Evolutionary conservation across 2,888 invertebrate genomes (phyloP), one percentile per base, ranked within the genome.

Genomic region (Platynereis dumerilii): DNA sequence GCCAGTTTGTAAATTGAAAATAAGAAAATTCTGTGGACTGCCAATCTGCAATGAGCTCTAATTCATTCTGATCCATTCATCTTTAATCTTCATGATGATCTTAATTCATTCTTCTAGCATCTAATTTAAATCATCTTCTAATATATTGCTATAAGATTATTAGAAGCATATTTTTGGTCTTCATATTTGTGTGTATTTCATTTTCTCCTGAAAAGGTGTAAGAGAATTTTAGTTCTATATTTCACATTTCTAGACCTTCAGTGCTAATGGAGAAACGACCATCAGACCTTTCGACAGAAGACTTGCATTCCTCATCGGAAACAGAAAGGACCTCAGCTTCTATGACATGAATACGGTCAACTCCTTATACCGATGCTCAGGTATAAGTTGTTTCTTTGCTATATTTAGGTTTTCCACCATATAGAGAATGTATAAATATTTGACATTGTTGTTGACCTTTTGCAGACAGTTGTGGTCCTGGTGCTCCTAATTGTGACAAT

Each of bases 341-440:
- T 71, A 71, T 63, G 71, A 71, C 66, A 26, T 45, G 24, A 27
- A 58, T 52, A 68, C 66, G 1, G 54, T 65, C 42, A 65, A 71
- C 65, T 28, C 24, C 15, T 34, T 71, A 20, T 71, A 71, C 65
- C 24, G 52, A 0, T 71, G 71, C 53, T 20, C 66, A 48, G 68
- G 71, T 71, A 42, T 5, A 42, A 10, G n/a, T n/a, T n/a, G n/a
- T n/a, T n/a, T n/a, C n/a, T n/a, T n/a, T n/a, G n/a, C n/a, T n/a
- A n/a, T n/a, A n/a, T n/a, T n/a, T n/a, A n/a, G n/a, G n/a, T n/a
- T n/a, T n/a, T n/a, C n/a, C n/a, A n/a, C n/a, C n/a, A n/a, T n/a
- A n/a, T n/a, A n/a, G 17, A 17, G 12, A 12, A 42, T 42, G 12
- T 42, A 42, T 15, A n/a, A n/a, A n/a, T n/a, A n/a, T n/a, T n/a